phyloP scores from a whole-genome alignment of 2,113 vertebrate species.

The Silurus asotus region DNA sequence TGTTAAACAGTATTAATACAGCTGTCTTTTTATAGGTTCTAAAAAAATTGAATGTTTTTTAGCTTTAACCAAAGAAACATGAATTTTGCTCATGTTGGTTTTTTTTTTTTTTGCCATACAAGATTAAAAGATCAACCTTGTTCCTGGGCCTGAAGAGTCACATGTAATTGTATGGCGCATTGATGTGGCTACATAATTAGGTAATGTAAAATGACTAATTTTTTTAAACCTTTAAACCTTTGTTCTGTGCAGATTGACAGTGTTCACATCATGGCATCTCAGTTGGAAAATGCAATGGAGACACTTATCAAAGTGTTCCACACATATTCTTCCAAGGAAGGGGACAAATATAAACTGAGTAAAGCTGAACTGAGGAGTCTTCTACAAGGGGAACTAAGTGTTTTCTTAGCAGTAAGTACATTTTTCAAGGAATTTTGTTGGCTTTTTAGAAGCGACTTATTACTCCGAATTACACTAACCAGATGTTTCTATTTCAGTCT shows the following conservation, averaged over 20 bases:
- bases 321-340: constrained; percentile 85
- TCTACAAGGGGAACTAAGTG: constrained; percentile 77
- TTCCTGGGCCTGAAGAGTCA: not conserved
- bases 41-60: not conserved
- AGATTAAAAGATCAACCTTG: not conserved
- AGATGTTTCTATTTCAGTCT: not conserved
- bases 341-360: constrained; percentile 89
- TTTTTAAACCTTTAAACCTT: not conserved
- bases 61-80: not conserved
- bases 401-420: constrained; percentile 79
- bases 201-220: not conserved
- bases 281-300: constrained; percentile 81
- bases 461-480: not conserved
- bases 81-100: not conserved
- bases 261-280: constrained; percentile 69
- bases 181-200: not conserved
- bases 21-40: not conserved
- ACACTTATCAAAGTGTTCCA: constrained; percentile 85
- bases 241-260: not conserved
- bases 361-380: constrained; percentile 84
- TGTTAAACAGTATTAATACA: not conserved
- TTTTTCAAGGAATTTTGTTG: not conserved
- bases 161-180: not conserved
- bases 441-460: not conserved
- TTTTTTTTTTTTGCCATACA: not conserved